These are phyloP conservation scores for Calliopum simillimum DNA, from an alignment of 2,888 invertebrate genomes.

Conservation along the genomic window DNA sequence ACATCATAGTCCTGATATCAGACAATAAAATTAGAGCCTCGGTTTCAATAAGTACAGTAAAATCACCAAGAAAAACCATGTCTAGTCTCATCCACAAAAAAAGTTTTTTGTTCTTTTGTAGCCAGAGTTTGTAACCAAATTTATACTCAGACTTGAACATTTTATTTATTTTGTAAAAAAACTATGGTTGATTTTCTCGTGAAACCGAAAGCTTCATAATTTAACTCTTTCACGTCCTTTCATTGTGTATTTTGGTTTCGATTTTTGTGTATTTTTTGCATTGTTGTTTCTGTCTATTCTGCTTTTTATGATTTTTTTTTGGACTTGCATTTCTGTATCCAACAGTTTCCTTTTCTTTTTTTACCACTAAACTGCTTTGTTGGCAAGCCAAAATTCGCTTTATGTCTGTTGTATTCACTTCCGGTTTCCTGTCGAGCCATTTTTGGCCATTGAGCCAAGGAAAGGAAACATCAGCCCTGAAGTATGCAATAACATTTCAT, in stretches of 20 bases:
- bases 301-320: conserved; percentile 30
- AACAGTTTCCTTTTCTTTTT: neutral
- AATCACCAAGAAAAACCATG: too few species aligned
- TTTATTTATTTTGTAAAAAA: too few species aligned
- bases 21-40: too few species aligned
- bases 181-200: neutral
- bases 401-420: conserved; percentile 25
- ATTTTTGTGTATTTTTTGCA: too few species aligned
- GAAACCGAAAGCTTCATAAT: neutral
- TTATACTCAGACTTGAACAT: neutral
- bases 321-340: conserved; percentile 26
- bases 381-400: conserved; percentile 9
- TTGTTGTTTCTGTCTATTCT: too few species aligned
- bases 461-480: conserved; percentile 42
- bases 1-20: too few species aligned
- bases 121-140: too few species aligned
- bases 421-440: conserved; percentile 40
- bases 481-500: conserved; percentile 22
- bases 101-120: too few species aligned
- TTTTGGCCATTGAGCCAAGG: conserved; percentile 27
- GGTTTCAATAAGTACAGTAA: too few species aligned
- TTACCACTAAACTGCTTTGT: neutral
- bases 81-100: too few species aligned
- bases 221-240: conserved; percentile 25
- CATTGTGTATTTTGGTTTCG: too few species aligned